Evolutionary conservation across 53 echinoderm and acorn worm genomes (phyloP).

Genomic region (Zoroaster sp.): DNA sequence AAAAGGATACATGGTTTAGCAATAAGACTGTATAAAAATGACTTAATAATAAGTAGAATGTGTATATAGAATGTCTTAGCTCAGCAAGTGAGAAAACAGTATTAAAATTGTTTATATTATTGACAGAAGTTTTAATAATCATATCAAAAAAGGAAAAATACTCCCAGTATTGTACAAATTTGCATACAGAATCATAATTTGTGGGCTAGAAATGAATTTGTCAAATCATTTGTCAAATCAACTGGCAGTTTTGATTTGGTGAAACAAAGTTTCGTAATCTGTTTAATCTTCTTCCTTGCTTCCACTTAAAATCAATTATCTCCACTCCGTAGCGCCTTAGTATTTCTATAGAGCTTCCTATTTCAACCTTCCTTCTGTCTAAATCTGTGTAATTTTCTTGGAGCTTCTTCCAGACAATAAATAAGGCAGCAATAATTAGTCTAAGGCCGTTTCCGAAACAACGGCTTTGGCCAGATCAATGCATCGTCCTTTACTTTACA

Average conservation of each 20-base stretch:
- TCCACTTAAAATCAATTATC: neutral
- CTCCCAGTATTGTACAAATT: neutral
- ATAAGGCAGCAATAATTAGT: too few relatives aligned
- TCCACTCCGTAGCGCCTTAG: neutral
- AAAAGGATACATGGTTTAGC: constrained; percentile 8
- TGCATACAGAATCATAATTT: neutral
- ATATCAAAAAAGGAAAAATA: constrained; percentile 14
- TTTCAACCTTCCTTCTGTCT: too few relatives aligned
- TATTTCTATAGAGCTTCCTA: neutral
- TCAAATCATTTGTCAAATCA: too few relatives aligned
- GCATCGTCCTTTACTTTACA: too few relatives aligned
- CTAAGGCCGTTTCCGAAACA: too few relatives aligned
- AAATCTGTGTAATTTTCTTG: too few relatives aligned
- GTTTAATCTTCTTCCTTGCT: neutral
- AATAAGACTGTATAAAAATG: constrained; percentile 35
- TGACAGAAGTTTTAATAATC: neutral
- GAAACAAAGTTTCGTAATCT: neutral
- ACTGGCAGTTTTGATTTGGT: neutral
- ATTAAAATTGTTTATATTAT: constrained; percentile 40
- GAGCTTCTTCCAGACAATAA: too few relatives aligned
- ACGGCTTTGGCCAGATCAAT: too few relatives aligned
- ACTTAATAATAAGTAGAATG: neutral
- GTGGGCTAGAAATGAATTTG: neutral
- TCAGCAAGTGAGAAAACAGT: constrained; percentile 1
- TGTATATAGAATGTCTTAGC: constrained; percentile 33